Conservation (phyloP, 2,888 invertebrate genomes). For the Dimorphilus gyrociliatus region DNA sequence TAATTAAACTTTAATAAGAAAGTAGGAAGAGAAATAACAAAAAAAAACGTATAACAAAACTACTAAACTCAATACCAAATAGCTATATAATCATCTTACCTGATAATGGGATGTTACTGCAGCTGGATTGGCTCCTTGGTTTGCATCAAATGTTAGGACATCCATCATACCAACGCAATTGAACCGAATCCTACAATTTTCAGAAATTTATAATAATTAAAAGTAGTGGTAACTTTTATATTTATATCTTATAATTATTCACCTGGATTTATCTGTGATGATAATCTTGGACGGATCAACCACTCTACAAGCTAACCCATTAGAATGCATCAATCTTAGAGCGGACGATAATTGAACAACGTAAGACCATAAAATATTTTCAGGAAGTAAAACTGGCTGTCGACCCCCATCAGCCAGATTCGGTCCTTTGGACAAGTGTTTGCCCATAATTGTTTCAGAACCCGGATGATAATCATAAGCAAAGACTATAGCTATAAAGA, state of each 20-base stretch:
- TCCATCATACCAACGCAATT: constrained; percentile 66
- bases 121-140: constrained; percentile 48
- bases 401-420: constrained; percentile 38
- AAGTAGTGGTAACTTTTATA: not conserved
- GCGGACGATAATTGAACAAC: constrained; percentile 88
- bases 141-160: constrained; percentile 54
- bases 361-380: constrained; percentile 82
- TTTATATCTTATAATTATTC: constrained; percentile 4
- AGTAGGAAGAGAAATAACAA: too few species aligned
- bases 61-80: too few species aligned
- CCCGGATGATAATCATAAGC: constrained; percentile 89
- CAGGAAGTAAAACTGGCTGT: constrained; percentile 58
- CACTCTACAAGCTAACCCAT: constrained; percentile 58
- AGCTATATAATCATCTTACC: too few species aligned
- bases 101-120: constrained; percentile 52
- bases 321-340: constrained; percentile 69
- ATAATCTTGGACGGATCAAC: constrained; percentile 78
- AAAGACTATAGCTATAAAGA: constrained; percentile 66
- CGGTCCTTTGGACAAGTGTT: constrained; percentile 50
- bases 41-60: too few species aligned
- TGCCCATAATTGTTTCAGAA: constrained; percentile 66
- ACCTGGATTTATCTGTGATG: constrained; percentile 32
- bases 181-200: constrained; percentile 50
- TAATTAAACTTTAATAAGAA: too few species aligned
- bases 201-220: constrained; percentile 2